phyloP scores from a whole-genome alignment of 2,113 vertebrate species.

The Halcyon senegalensis region DNA sequence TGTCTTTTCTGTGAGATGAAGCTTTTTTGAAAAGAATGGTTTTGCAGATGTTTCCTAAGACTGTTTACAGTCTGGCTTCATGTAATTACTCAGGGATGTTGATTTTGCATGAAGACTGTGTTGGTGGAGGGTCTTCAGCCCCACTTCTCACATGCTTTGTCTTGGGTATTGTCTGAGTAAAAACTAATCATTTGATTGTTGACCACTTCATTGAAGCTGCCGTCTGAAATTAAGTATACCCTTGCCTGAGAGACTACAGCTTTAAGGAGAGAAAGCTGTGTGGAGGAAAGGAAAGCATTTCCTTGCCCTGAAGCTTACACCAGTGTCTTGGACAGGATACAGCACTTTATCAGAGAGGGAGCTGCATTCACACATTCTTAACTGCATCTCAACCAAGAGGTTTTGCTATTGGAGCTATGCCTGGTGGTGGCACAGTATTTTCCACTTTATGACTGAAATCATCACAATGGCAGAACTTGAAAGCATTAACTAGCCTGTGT shows the following conservation, averaged over 20 bases:
- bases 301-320: background rate
- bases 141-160: background rate
- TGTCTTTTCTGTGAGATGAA: background rate
- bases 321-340: background rate
- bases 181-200: background rate
- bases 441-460: background rate
- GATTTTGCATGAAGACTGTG: background rate
- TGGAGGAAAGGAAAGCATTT: background rate
- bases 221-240: background rate
- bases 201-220: background rate
- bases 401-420: background rate
- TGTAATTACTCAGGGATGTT: background rate
- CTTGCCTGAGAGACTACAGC: background rate
- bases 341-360: background rate
- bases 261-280: slow-evolving; percentile 11
- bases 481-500: background rate
- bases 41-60: background rate
- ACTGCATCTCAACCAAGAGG: background rate
- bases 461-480: slow-evolving; percentile 5
- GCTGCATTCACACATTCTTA: background rate
- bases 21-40: background rate
- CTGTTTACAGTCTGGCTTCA: background rate
- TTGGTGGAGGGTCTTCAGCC: background rate
- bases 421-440: background rate
- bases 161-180: background rate